phyloP scores from a whole-genome alignment of 2,888 invertebrate species.

The Eristalinus aeneus region DNA sequence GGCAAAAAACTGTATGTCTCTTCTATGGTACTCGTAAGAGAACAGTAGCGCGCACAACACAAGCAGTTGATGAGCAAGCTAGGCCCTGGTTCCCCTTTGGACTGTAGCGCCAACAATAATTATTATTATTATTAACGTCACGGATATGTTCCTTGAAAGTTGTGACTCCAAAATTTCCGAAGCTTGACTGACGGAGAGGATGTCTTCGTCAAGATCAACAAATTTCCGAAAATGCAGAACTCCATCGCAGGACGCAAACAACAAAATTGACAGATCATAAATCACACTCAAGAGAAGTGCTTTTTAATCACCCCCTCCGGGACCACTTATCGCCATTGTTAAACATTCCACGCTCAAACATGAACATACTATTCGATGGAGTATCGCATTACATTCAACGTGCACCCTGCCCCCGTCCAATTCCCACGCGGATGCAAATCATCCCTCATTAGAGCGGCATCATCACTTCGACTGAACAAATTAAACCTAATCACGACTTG shows the following conservation, averaged over 20 bases:
- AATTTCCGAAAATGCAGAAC: too few relatives aligned
- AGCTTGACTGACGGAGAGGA: too few relatives aligned
- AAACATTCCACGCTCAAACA: neutral
- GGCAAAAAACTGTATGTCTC: too few relatives aligned
- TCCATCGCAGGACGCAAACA: neutral
- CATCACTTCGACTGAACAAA: slow-evolving; percentile 63
- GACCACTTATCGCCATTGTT: neutral
- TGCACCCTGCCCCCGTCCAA: neutral
- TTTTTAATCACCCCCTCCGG: neutral
- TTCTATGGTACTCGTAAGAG: too few relatives aligned
- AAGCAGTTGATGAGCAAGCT: too few relatives aligned
- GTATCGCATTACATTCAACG: slow-evolving; percentile 27
- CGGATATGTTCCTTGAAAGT: too few relatives aligned
- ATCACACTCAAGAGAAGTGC: neutral
- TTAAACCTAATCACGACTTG: slow-evolving; percentile 51
- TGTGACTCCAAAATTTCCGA: too few relatives aligned
- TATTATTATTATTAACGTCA: too few relatives aligned
- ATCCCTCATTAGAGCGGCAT: slow-evolving; percentile 50
- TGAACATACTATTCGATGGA: neutral
- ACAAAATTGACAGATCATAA: neutral
- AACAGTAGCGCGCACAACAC: too few relatives aligned
- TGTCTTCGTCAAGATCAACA: neutral
- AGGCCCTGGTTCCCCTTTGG: too few relatives aligned
- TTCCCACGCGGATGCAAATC: slow-evolving; percentile 41
- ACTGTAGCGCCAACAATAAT: too few relatives aligned